These are phyloP conservation scores for Siniperca chuatsi DNA, from an alignment of 2,113 vertebrate species.

Conservation along the genomic window DNA sequence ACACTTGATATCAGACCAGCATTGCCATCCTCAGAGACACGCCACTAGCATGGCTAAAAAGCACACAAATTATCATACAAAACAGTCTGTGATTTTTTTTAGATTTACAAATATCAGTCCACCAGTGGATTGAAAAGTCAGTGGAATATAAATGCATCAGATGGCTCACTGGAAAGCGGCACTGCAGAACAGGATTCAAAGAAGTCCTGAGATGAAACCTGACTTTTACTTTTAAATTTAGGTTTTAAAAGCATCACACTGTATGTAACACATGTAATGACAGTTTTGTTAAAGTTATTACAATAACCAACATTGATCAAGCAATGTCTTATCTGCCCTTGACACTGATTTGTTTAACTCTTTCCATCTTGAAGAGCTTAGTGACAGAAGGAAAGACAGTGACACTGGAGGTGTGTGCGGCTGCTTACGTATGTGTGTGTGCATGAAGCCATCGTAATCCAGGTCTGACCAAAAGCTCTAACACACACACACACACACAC, in stretches of 20 bases:
- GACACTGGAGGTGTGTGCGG: not conserved
- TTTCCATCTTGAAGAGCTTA: not conserved
- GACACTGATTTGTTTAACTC: not conserved
- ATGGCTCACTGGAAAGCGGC: constrained; percentile 47
- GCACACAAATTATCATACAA: not conserved
- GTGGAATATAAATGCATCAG: constrained; percentile 52
- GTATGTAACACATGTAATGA: not conserved
- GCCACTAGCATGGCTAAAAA: not conserved
- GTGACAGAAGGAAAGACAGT: not conserved
- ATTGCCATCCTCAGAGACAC: not conserved
- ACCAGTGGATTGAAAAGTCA: constrained; percentile 37
- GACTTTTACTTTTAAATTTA: not conserved
- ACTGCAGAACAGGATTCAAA: constrained; percentile 27
- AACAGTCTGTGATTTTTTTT: not conserved
- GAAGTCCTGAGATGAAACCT: constrained; percentile 35
- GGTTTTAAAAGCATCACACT: not conserved
- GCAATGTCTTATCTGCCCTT: not conserved
- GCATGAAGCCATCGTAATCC: not conserved
- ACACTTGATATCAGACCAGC: not conserved
- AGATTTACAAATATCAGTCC: constrained; percentile 25
- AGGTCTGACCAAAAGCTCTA: not conserved
- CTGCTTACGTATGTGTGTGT: not conserved
- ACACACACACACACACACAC: not conserved
- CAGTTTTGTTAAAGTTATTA: not conserved
- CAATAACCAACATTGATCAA: not conserved